phyloP scores from a whole-genome alignment of 1,140 invertebrate species.

The Heliconius melpomene region DNA sequence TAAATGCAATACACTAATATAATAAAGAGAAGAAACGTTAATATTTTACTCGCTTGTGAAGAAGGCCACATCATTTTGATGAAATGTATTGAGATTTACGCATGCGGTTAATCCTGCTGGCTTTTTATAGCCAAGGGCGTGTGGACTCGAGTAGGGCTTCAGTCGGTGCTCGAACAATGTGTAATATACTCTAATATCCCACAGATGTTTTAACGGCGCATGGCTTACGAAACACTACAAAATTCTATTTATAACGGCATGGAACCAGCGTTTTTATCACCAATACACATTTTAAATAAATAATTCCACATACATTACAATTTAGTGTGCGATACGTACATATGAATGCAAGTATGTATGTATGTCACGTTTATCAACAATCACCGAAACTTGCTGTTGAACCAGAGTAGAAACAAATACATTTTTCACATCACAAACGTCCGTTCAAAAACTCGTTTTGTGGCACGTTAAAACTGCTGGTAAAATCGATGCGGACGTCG shows the following conservation, averaged over 20 bases:
- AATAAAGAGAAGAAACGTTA: slow-evolving; percentile 58
- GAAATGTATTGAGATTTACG: slow-evolving; percentile 35
- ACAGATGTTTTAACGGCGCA: slow-evolving; percentile 37
- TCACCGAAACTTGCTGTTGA: slow-evolving; percentile 34
- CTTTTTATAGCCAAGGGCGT: slow-evolving; percentile 38
- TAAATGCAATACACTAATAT: slow-evolving; percentile 65
- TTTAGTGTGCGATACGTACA: background rate
- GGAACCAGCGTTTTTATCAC: slow-evolving; percentile 11
- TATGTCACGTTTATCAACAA: slow-evolving; percentile 4
- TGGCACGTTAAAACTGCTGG: slow-evolving; percentile 20
- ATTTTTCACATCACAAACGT: slow-evolving; percentile 22
- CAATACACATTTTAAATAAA: slow-evolving; percentile 13
- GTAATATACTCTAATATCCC: slow-evolving; percentile 25
- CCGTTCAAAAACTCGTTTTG: slow-evolving; percentile 28
- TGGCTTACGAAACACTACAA: slow-evolving; percentile 36
- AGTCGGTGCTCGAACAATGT: slow-evolving; percentile 24
- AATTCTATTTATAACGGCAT: slow-evolving; percentile 45
- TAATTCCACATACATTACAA: slow-evolving; percentile 1
- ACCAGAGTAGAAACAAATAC: slow-evolving; percentile 27
- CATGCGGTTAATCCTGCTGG: slow-evolving; percentile 33
- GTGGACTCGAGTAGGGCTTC: slow-evolving; percentile 39
- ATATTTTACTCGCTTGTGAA: slow-evolving; percentile 73
- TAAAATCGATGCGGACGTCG: slow-evolving; percentile 36
- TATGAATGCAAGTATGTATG: background rate
- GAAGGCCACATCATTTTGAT: slow-evolving; percentile 77